Evolutionary conservation across 23 tunicate genomes (phyloP), one percentile per base, ranked within the genome.

Genomic region (Oikopleura dioica): DNA sequence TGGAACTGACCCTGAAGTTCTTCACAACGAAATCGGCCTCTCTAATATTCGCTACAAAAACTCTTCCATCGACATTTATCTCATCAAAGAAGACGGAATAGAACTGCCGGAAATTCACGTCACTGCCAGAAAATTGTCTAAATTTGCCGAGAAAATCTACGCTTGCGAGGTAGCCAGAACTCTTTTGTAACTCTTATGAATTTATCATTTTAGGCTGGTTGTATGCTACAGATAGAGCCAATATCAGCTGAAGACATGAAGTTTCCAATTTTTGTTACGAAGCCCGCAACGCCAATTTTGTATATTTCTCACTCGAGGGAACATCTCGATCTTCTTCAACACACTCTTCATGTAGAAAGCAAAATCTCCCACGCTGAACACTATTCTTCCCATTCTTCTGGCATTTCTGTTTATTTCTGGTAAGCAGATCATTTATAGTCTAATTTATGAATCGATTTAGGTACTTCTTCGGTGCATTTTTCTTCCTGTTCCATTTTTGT

Each of bases 131-230:
- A 78, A 82, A 78, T 55, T 34, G 63, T 31, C 24, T 28, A 36
- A 35, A 79, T 37, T 36, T 76, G 59, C 2, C 21, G 23, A 35
- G 1, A 30, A 33, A 32, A 21, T 24, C 4, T 34, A 35, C 35
- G 75, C 34, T n/a, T 30, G 34, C 75, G 35, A 29, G 12, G 35
- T 44, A 44, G 16, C 16, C 16, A 9, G 55, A 9, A 16, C 9
- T 16, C 55, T 44, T 9, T 44, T 9, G 16, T 9, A 44, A 44
- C 16, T 9, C 16, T 16, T 44, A 44, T 5, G 16, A 44, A 44
- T 9, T n/a, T n/a, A n/a, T n/a, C n/a, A n/a, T n/a, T n/a, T 69
- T 86, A 89, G 59, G 96, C 91, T n/a, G 92, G 96, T 5, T 89
- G 96, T 78, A 29, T 78, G 1, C 21, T 9, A 31, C 76, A 37